phyloP scores from a whole-genome alignment of 2,888 invertebrate genomes.

The Frankliniella fusca region DNA sequence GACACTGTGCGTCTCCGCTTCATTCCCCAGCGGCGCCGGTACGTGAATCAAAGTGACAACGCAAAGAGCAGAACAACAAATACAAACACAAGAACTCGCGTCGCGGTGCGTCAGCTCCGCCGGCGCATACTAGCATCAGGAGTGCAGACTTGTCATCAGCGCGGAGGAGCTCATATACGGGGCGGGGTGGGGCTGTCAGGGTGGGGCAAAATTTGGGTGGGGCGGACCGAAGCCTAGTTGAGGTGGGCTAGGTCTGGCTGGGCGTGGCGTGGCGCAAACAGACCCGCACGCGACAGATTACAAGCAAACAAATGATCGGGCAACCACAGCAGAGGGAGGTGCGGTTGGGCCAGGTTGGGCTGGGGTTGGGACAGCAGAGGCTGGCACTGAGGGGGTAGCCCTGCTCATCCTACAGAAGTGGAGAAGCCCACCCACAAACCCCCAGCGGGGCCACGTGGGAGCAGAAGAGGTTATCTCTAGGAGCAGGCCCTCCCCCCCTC shows the following conservation, averaged over 20 bases:
- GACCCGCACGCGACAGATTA: slow-evolving; percentile 5
- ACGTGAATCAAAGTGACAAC: too few relatives aligned
- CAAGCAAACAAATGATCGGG: slow-evolving; percentile 8
- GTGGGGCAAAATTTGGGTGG: background rate
- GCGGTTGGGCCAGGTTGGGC: background rate
- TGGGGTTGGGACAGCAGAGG: background rate
- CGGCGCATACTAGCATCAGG: too few relatives aligned
- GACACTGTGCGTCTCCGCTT: too few relatives aligned
- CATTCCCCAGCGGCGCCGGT: too few relatives aligned
- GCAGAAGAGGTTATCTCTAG: background rate
- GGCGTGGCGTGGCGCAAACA: background rate
- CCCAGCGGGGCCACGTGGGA: background rate
- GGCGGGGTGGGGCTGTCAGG: background rate
- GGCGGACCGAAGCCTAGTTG: background rate
- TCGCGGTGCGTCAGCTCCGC: too few relatives aligned
- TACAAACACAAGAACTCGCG: too few relatives aligned
- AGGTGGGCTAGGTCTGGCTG: background rate
- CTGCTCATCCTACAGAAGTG: background rate
- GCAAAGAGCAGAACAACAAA: too few relatives aligned
- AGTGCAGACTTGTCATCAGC: too few relatives aligned
- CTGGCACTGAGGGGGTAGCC: background rate
- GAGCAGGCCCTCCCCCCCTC: background rate
- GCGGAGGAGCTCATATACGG: background rate
- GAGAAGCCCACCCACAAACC: background rate
- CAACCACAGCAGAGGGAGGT: background rate